Percentiles rank a stretch among this genome's conserved stretches.
Evolutionary conservation across 2,797 vertebrate species (phyloP).

Genomic region (Alcedo quadribrachys): DNA sequence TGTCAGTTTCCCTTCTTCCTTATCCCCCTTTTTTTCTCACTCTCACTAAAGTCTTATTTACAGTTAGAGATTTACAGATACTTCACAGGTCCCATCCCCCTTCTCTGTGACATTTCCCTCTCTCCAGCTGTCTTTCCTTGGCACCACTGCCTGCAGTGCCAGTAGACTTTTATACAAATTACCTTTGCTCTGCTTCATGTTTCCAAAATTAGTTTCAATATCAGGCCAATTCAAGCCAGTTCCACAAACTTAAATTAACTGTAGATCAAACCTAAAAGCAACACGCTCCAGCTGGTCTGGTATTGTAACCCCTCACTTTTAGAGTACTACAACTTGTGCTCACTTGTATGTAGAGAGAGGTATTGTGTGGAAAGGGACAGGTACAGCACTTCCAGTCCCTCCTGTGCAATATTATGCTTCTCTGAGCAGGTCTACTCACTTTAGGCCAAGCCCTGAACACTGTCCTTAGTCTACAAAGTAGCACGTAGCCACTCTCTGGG

Average conservation of each 20-base stretch:
- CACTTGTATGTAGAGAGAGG: accelerated
- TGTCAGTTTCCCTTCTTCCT: background rate
- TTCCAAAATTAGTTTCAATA: background rate
- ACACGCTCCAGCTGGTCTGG: background rate
- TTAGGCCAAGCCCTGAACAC: background rate
- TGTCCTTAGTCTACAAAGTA: background rate
- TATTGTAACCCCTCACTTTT: background rate
- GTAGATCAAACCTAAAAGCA: background rate
- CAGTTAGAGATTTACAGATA: background rate
- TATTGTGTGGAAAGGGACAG: background rate
- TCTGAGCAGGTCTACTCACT: background rate
- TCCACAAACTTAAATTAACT: background rate
- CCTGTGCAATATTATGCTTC: background rate
- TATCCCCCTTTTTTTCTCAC: background rate
- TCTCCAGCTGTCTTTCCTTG: constrained; percentile 3
- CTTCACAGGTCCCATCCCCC: background rate
- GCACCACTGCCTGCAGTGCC: background rate
- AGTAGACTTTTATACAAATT: background rate
- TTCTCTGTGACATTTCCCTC: background rate
- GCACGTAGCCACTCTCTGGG: accelerated
- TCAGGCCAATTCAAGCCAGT: background rate
- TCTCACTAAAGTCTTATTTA: background rate
- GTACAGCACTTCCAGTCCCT: background rate
- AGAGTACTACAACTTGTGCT: background rate
- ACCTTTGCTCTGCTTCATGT: background rate